Percentiles rank a stretch among this genome's conserved stretches.
These are phyloP conservation scores for Leucoma salicis DNA, from an alignment of 2,888 invertebrate genomes.

Conservation along the genomic window DNA sequence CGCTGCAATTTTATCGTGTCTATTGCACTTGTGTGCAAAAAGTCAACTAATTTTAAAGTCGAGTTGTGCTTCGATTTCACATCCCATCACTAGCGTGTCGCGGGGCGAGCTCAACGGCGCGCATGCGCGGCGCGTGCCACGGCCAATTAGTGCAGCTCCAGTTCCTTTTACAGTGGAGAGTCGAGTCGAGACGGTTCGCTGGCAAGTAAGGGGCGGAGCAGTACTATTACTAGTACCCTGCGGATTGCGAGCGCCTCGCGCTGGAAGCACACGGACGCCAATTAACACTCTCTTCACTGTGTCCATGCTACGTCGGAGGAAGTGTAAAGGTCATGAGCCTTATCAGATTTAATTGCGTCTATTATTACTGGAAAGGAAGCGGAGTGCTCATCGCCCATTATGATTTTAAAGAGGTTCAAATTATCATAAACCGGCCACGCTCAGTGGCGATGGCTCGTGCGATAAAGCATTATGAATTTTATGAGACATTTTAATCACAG, in stretches of 20 bases:
- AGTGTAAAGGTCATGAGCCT: conserved; percentile 76
- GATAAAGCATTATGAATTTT: conserved; percentile 68
- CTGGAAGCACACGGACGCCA: conserved; percentile 36
- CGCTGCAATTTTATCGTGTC: conserved; percentile 52
- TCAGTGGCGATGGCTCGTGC: conserved; percentile 51
- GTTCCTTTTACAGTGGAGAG: conserved; percentile 73
- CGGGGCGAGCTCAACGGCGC: conserved; percentile 47
- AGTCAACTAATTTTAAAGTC: conserved; percentile 66
- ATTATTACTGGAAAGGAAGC: conserved; percentile 70
- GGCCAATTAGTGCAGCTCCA: conserved; percentile 81
- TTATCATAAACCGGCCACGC: conserved; percentile 67
- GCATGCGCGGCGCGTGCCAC: conserved; percentile 75
- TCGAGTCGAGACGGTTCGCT: conserved; percentile 64
- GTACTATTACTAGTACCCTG: conserved; percentile 49
- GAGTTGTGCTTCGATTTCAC: conserved; percentile 72
- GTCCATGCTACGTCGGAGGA: conserved; percentile 54
- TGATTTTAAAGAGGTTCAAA: conserved; percentile 68
- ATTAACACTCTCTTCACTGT: conserved; percentile 63
- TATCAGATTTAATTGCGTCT: conserved; percentile 75
- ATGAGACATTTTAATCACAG: conserved; percentile 75
- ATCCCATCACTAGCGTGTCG: conserved; percentile 75
- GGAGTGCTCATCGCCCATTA: conserved; percentile 65
- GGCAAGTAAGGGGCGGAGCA: conserved; percentile 51
- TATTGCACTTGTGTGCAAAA: conserved; percentile 60
- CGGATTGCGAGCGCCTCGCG: conserved; percentile 43